A percentile compares a stretch with the other conserved stretches of the same genome.
Conservation (phyloP, 2,797 vertebrate species). For the Phoeniculus purpureus region DNA sequence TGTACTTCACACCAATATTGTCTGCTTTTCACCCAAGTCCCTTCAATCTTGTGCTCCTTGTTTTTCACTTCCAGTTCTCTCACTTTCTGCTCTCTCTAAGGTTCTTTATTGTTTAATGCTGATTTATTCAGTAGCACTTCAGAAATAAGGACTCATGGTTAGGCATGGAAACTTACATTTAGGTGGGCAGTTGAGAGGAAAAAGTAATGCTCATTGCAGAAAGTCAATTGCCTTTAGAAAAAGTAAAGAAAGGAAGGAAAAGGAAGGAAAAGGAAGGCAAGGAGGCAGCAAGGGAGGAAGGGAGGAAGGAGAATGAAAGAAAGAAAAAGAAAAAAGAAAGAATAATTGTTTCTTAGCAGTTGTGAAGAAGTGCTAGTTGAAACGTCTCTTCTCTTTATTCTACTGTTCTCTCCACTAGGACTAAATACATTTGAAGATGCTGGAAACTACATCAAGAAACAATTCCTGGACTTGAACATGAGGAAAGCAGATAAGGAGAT, state of each 20-base stretch:
- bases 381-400: neutral
- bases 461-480: constrained; percentile 80
- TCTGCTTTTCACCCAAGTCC: neutral
- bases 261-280: too few relatives aligned
- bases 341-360: neutral
- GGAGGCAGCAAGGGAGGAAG: too few relatives aligned
- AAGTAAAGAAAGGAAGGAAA: neutral
- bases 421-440: constrained; percentile 81
- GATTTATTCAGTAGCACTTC: neutral
- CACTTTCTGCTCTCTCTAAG: neutral
- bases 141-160: neutral
- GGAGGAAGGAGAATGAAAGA: fast-evolving
- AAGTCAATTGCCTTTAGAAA: neutral
- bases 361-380: neutral
- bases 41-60: neutral
- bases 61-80: neutral
- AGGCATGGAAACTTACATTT: neutral
- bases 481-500: constrained; percentile 80
- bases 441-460: constrained; percentile 80
- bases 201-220: neutral
- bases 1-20: neutral
- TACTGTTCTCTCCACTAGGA: constrained; percentile 54
- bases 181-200: neutral
- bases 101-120: neutral
- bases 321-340: fast-evolving